Evolutionary conservation across 2,113 vertebrate species (phyloP).

Genomic region (Halcyon malimbica): DNA sequence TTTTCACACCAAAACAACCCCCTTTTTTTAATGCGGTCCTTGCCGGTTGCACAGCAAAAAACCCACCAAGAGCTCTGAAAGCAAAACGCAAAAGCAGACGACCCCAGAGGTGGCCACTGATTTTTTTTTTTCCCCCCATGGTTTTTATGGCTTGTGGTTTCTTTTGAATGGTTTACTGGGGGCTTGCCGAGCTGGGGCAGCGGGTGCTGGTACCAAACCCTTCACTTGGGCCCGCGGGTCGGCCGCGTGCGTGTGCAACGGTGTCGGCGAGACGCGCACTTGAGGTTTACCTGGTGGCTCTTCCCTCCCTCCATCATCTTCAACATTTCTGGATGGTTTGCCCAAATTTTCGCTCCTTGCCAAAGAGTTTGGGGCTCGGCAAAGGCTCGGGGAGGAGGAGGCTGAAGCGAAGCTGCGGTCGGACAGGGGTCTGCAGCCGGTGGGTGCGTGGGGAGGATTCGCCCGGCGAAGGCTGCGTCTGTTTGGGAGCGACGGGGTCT

Average conservation of each 20-base stretch:
- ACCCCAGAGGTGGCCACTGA: background rate
- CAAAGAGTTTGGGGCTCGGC: background rate
- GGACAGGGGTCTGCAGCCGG: background rate
- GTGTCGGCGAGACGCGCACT: accelerated
- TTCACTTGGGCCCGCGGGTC: background rate
- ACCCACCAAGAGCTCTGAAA: background rate
- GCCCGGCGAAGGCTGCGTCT: accelerated
- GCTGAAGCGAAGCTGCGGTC: accelerated
- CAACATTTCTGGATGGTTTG: accelerated
- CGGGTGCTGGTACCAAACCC: accelerated
- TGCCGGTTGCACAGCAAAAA: background rate
- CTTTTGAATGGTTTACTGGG: background rate
- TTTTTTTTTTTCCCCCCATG: background rate
- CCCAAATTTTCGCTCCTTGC: background rate
- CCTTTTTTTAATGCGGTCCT: background rate
- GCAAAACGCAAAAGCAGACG: background rate
- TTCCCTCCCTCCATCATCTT: background rate
- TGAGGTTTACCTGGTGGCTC: background rate
- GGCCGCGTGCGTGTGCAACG: accelerated
- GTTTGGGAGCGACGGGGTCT: background rate
- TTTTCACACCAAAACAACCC: background rate
- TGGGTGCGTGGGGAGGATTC: background rate
- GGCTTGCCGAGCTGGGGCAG: too few relatives aligned
- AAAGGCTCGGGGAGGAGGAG: background rate
- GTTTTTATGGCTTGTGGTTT: background rate